Evolutionary conservation across 2,113 vertebrate species (phyloP).

Genomic region (Sinocyclocheilus maitianheensis): DNA sequence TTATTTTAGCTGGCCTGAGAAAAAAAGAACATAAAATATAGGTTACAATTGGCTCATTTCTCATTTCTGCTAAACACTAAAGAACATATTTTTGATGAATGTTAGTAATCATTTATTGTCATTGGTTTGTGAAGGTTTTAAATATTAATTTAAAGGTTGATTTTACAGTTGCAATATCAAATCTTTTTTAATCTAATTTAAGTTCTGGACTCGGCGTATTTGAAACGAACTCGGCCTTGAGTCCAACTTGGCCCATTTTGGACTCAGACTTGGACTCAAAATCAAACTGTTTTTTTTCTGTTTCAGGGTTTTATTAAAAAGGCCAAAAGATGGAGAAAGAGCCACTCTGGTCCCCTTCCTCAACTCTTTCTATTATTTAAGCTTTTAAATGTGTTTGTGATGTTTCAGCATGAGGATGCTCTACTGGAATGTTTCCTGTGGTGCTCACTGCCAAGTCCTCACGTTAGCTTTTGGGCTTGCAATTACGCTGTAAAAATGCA

Average conservation of each 20-base stretch:
- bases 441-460: slow-evolving; percentile 29
- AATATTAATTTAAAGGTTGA: too few species aligned
- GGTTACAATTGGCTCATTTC: neutral
- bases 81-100: too few species aligned
- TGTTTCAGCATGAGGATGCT: slow-evolving; percentile 38
- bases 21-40: neutral
- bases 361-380: slow-evolving; percentile 63
- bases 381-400: slow-evolving; percentile 58
- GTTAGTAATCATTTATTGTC: too few species aligned
- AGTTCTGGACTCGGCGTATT: neutral
- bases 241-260: neutral
- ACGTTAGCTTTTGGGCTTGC: slow-evolving; percentile 7
- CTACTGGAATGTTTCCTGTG: slow-evolving; percentile 30
- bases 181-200: neutral
- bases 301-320: neutral
- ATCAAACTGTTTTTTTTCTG: neutral
- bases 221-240: too few species aligned
- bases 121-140: too few species aligned
- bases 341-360: slow-evolving; percentile 23
- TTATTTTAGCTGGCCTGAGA: neutral
- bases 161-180: too few species aligned
- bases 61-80: too few species aligned
- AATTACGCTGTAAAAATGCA: neutral
- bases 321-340: slow-evolving; percentile 11
- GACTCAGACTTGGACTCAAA: neutral